Percentiles rank a stretch among this genome's conserved stretches.
Conservation (phyloP, 2,113 vertebrate genomes). For the Equus quagga region DNA sequence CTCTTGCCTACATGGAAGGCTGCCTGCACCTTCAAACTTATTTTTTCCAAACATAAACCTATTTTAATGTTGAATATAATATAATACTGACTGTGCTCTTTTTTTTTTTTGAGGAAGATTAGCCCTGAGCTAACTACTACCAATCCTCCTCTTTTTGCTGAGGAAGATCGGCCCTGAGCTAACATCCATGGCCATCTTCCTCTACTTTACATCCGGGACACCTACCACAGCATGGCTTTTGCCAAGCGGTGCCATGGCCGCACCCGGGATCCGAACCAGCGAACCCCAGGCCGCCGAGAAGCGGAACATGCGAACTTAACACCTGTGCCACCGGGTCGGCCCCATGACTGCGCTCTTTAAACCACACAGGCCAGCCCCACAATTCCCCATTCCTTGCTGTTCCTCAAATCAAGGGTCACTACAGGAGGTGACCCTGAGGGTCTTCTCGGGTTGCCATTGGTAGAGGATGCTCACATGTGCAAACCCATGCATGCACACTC, state of each 20-base stretch:
- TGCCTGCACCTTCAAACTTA: not conserved
- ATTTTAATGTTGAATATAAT: not conserved
- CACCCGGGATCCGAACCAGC: no score
- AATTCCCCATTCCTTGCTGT: not conserved
- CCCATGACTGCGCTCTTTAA: not conserved
- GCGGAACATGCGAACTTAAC: no score
- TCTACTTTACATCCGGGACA: no score
- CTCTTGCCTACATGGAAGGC: not conserved
- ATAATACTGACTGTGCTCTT: not conserved
- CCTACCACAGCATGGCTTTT: no score
- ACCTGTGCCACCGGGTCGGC: no score
- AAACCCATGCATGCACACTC: not conserved
- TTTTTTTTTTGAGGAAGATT: no score
- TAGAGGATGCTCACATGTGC: not conserved
- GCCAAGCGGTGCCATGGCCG: no score
- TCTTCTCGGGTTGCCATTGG: not conserved
- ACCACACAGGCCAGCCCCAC: not conserved
- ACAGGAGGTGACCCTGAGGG: not conserved
- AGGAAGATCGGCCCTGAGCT: no score
- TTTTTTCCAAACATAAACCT: not conserved
- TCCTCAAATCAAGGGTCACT: not conserved
- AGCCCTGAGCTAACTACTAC: no score
- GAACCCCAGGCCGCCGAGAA: no score
- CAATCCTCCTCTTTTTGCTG: no score
- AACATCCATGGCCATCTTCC: no score